A percentile compares a stretch with the other conserved stretches of the same genome.
Evolutionary conservation across 2,113 vertebrate genomes (phyloP).

Genomic region (Montifringilla adamsi): DNA sequence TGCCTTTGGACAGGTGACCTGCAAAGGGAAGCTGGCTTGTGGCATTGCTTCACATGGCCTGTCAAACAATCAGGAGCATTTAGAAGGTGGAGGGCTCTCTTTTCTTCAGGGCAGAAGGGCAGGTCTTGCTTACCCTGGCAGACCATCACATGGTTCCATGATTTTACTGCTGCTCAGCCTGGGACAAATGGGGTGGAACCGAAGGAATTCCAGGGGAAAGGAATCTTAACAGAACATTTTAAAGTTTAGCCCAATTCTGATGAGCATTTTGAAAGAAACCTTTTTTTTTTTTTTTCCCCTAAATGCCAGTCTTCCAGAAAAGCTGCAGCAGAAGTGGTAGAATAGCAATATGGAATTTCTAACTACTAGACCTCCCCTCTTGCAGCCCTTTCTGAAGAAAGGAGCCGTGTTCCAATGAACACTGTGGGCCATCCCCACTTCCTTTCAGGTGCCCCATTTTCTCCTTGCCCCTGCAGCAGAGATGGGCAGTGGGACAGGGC

Average conservation of each 20-base stretch:
- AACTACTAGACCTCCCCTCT: background rate
- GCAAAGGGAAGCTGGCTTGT: background rate
- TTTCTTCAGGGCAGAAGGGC: background rate
- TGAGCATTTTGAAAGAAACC: background rate
- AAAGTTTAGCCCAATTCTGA: background rate
- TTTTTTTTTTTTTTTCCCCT: background rate
- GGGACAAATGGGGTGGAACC: background rate
- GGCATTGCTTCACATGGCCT: background rate
- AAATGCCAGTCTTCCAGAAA: background rate
- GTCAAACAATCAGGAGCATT: background rate
- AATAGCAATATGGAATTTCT: background rate
- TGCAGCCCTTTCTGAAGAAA: background rate
- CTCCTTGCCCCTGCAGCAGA: background rate
- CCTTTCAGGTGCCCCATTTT: background rate
- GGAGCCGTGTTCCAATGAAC: background rate
- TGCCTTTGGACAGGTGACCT: background rate
- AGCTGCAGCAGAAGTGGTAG: background rate
- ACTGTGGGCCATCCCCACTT: background rate
- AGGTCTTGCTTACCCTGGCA: background rate
- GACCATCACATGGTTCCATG: background rate
- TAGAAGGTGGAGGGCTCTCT: background rate
- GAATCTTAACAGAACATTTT: background rate
- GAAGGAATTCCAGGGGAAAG: background rate
- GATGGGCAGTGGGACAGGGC: background rate
- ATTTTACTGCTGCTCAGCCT: background rate